Evolutionary conservation across 2,888 invertebrate species (phyloP).

Genomic region (Salpingus planirostris): DNA sequence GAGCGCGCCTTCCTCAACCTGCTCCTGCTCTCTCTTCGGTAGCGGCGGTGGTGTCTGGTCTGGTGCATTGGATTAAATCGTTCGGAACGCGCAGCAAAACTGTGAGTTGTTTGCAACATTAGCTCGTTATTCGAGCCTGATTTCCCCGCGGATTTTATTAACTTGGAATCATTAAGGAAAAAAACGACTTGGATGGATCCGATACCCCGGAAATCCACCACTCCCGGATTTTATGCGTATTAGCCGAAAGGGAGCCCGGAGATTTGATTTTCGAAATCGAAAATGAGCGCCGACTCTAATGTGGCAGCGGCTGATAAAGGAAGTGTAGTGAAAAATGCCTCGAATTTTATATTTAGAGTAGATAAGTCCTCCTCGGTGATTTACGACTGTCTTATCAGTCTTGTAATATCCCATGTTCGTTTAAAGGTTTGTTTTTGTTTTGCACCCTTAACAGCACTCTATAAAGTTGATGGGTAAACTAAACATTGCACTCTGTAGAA

Average conservation of each 20-base stretch:
- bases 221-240: slow-evolving; percentile 7
- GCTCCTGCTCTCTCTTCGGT: too few relatives aligned
- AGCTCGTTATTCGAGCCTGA: slow-evolving; percentile 14
- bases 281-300: slow-evolving; percentile 11
- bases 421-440: too few relatives aligned
- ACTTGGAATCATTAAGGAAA: slow-evolving; percentile 12
- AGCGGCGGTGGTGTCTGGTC: too few relatives aligned
- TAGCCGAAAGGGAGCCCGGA: too few relatives aligned
- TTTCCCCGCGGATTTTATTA: slow-evolving; percentile 15
- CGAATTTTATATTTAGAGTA: slow-evolving; percentile 9
- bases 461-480: too few relatives aligned
- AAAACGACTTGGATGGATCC: too few relatives aligned
- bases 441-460: too few relatives aligned
- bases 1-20: too few relatives aligned
- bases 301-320: slow-evolving; percentile 8
- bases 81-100: slow-evolving; percentile 11
- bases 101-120: slow-evolving; percentile 13
- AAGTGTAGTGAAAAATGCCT: slow-evolving; percentile 12
- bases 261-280: slow-evolving; percentile 7
- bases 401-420: too few relatives aligned
- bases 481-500: too few relatives aligned
- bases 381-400: too few relatives aligned
- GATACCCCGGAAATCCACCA: slow-evolving; percentile 8
- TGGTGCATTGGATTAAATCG: too few relatives aligned
- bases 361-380: slow-evolving; percentile 12